These are phyloP conservation scores for Cantharis rufa DNA, from an alignment of 2,888 invertebrate species.

Conservation along the genomic window DNA sequence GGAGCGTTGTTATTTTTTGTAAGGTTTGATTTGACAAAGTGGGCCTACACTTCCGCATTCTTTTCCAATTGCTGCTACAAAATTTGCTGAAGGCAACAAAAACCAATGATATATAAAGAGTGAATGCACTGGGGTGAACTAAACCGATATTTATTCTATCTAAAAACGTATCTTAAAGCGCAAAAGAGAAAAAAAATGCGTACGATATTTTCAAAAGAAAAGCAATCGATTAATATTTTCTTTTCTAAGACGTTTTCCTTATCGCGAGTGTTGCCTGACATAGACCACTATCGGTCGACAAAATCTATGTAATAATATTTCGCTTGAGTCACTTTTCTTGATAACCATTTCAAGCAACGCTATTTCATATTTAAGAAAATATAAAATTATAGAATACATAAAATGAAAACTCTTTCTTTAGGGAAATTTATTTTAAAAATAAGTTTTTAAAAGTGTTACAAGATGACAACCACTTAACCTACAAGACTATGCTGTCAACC, in stretches of 20 bases:
- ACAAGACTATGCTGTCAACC: constrained; percentile 9
- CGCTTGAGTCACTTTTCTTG: constrained; percentile 22
- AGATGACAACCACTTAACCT: constrained; percentile 6
- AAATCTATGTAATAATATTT: constrained; percentile 31
- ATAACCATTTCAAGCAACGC: constrained; percentile 25
- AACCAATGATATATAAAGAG: constrained; percentile 23
- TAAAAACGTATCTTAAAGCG: constrained; percentile 26
- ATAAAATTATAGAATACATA: constrained; percentile 24
- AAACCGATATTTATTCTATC: constrained; percentile 30
- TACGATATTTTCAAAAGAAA: constrained; percentile 18
- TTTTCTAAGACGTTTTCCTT: constrained; percentile 26
- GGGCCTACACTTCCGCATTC: constrained; percentile 13
- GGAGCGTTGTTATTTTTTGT: constrained; percentile 12
- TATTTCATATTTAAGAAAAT: constrained; percentile 33
- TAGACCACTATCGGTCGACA: constrained; percentile 24
- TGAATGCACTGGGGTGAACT: constrained; percentile 19
- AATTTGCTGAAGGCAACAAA: constrained; percentile 17
- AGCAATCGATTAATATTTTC: constrained; percentile 29
- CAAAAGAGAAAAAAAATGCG: constrained; percentile 25
- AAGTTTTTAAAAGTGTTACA: constrained; percentile 10
- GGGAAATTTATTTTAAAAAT: constrained; percentile 18
- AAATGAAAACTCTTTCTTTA: constrained; percentile 22
- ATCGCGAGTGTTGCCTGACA: constrained; percentile 31
- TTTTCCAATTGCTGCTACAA: constrained; percentile 6
- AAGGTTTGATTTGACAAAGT: constrained; percentile 19